Conservation (phyloP, 2,888 invertebrate genomes). For the Caprella mutica region DNA sequence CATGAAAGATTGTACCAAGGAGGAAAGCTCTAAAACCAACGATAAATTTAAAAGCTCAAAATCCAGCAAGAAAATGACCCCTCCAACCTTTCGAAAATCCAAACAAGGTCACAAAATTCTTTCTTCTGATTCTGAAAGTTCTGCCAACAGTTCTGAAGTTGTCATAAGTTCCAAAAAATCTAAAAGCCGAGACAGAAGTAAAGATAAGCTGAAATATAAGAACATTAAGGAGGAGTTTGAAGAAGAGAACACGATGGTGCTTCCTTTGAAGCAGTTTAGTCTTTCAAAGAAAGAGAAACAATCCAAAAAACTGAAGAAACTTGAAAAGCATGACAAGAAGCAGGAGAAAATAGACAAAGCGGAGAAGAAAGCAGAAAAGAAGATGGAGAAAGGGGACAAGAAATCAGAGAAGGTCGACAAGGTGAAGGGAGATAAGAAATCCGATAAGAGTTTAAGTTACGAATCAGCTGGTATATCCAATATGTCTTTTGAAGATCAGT, state of each 20-base stretch:
- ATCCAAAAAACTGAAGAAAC: constrained; percentile 23
- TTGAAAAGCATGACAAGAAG: constrained; percentile 25
- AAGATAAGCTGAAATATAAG: constrained; percentile 32
- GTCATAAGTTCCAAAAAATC: constrained; percentile 14
- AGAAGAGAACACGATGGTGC: constrained; percentile 32
- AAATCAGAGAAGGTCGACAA: constrained; percentile 6
- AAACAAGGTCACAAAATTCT: constrained; percentile 29
- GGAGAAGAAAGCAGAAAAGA: constrained; percentile 21
- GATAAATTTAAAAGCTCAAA: constrained; percentile 15
- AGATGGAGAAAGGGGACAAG: constrained; percentile 7
- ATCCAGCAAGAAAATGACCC: constrained; percentile 21
- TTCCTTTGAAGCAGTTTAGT: constrained; percentile 28
- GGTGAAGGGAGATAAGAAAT: constrained; percentile 6
- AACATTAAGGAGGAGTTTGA: constrained; percentile 33
- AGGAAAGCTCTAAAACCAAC: constrained; percentile 10
- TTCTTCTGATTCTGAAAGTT: constrained; percentile 30
- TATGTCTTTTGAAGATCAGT: constrained; percentile 32
- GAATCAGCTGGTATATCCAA: constrained; percentile 31
- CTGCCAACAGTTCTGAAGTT: constrained; percentile 9
- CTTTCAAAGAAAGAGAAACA: constrained; percentile 29
- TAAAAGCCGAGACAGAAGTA: constrained; percentile 26
- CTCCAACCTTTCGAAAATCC: constrained; percentile 31
- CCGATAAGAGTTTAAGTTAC: constrained; percentile 14
- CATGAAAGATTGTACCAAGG: constrained; percentile 25
- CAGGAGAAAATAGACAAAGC: constrained; percentile 25